Conservation (phyloP, 2,113 vertebrate genomes). For the Antennarius striatus region DNA sequence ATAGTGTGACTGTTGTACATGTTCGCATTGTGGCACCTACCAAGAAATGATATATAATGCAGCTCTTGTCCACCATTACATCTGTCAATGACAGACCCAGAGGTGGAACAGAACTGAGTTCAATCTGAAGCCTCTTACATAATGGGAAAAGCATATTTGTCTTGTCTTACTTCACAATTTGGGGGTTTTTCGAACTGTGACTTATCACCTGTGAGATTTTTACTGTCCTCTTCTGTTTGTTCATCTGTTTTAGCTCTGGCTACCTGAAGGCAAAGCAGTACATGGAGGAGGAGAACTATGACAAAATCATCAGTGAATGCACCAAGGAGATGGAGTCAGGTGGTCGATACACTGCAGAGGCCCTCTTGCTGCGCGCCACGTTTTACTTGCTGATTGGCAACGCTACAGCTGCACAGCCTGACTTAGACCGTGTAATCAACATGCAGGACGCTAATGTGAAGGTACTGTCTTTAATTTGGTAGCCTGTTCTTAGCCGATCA, state of each 20-base stretch:
- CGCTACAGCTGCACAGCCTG: conserved; percentile 91
- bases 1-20: too few species aligned
- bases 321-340: conserved; percentile 95
- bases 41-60: too few species aligned
- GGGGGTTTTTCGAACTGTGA: background rate
- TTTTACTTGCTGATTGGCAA: conserved; percentile 98
- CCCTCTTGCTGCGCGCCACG: conserved; percentile 92
- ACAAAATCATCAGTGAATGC: conserved; percentile 99
- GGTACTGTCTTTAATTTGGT: conserved; percentile 72
- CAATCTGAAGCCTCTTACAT: too few species aligned
- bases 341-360: conserved; percentile 92
- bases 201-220: background rate
- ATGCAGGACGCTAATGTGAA: conserved; percentile 94
- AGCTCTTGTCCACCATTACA: too few species aligned
- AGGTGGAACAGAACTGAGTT: too few species aligned
- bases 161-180: too few species aligned
- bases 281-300: conserved; percentile 99
- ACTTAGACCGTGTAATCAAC: conserved; percentile 94
- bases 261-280: conserved; percentile 98
- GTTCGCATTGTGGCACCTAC: too few species aligned
- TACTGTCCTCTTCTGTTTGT: background rate
- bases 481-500: background rate
- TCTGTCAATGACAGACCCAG: too few species aligned
- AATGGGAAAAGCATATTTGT: too few species aligned
- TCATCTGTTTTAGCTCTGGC: conserved; percentile 78